These are phyloP conservation scores for Lutjanus campechanus DNA, from an alignment of 2,797 vertebrate species.

Conservation along the genomic window DNA sequence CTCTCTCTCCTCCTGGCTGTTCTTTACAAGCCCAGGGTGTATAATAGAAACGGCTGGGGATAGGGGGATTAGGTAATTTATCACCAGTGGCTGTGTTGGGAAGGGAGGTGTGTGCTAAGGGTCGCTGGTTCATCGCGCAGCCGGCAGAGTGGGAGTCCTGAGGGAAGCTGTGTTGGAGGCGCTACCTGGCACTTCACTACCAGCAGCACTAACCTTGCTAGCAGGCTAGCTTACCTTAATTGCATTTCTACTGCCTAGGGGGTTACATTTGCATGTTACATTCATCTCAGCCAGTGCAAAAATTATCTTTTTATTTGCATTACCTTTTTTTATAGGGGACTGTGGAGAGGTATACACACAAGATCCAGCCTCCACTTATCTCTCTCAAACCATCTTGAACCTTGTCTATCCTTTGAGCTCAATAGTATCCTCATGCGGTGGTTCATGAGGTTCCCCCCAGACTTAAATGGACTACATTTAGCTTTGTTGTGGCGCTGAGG, in stretches of 20 bases:
- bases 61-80: slow-evolving; percentile 76
- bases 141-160: slow-evolving; percentile 63
- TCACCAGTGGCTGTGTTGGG: slow-evolving; percentile 73
- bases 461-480: slow-evolving; percentile 40
- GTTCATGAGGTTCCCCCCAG: slow-evolving; percentile 18
- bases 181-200: slow-evolving; percentile 52
- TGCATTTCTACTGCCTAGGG: slow-evolving; percentile 56
- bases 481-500: not conserved
- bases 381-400: slow-evolving; percentile 1
- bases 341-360: not conserved
- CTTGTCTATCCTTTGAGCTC: slow-evolving; percentile 26
- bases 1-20: slow-evolving; percentile 35
- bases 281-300: slow-evolving; percentile 24
- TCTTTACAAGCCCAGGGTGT: slow-evolving; percentile 64
- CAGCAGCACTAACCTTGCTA: slow-evolving; percentile 61
- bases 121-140: slow-evolving; percentile 72
- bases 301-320: slow-evolving; percentile 4
- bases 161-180: slow-evolving; percentile 59
- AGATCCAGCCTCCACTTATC: not conserved
- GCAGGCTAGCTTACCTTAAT: slow-evolving; percentile 67
- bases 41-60: slow-evolving; percentile 65
- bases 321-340: no score
- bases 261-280: slow-evolving; percentile 53
- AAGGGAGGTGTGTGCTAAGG: slow-evolving; percentile 65
- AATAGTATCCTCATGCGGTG: slow-evolving; percentile 15